These are phyloP conservation scores for Scomber colias DNA, from an alignment of 2,113 vertebrate genomes.

Conservation along the genomic window DNA sequence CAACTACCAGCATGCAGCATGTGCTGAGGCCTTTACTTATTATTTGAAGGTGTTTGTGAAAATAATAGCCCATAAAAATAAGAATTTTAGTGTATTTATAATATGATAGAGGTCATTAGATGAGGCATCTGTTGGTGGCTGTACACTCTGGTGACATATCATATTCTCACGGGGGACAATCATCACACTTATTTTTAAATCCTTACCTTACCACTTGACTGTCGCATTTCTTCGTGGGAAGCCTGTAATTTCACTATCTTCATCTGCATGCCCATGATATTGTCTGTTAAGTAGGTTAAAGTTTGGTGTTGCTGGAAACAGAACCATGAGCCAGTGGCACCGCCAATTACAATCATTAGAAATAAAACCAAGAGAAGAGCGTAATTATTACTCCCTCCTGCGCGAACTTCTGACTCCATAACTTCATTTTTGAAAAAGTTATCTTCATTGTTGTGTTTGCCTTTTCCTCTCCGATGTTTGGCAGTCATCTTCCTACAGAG, in stretches of 20 bases:
- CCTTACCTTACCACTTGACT: slow-evolving; percentile 77
- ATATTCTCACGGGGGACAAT: no score
- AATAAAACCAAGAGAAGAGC: slow-evolving; percentile 60
- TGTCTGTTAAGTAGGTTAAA: slow-evolving; percentile 77
- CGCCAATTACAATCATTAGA: slow-evolving; percentile 66
- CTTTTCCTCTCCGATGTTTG: slow-evolving; percentile 82
- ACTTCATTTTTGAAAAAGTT: slow-evolving; percentile 75
- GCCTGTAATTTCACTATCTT: slow-evolving; percentile 79
- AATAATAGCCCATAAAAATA: neutral
- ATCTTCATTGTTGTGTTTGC: slow-evolving; percentile 78
- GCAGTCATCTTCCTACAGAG: slow-evolving; percentile 80
- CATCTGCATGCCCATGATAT: slow-evolving; percentile 76
- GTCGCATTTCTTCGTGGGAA: slow-evolving; percentile 75
- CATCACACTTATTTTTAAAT: neutral
- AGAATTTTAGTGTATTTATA: neutral
- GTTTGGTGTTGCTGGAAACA: slow-evolving; percentile 83
- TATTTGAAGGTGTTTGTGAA: neutral
- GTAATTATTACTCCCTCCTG: slow-evolving; percentile 48
- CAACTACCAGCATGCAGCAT: slow-evolving; percentile 6
- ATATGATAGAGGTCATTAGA: neutral
- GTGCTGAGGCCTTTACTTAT: slow-evolving; percentile 19
- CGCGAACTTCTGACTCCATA: slow-evolving; percentile 61
- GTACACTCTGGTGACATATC: neutral
- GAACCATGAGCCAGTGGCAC: slow-evolving; percentile 71
- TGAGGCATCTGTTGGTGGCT: neutral